Evolutionary conservation across 2,113 vertebrate genomes (phyloP).

Genomic region (Corythaeola cristata): DNA sequence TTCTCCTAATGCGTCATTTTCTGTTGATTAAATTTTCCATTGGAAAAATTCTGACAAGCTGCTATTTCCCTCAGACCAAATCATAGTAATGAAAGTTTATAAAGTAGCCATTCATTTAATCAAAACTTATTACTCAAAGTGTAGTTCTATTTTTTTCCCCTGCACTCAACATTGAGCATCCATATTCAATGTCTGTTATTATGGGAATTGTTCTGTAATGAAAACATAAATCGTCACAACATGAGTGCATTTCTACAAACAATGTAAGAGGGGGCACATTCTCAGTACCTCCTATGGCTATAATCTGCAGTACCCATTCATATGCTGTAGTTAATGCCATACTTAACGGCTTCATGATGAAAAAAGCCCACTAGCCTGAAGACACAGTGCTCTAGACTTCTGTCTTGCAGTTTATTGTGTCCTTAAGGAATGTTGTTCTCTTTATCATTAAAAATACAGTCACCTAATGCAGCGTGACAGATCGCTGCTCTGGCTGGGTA

Average conservation of each 20-base stretch:
- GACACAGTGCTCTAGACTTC: conserved; percentile 49
- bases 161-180: background rate
- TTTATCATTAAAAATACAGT: conserved; percentile 15
- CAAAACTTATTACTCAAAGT: conserved; percentile 25
- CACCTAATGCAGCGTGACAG: background rate
- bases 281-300: conserved; percentile 18
- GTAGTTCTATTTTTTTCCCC: background rate
- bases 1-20: background rate
- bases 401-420: conserved; percentile 13
- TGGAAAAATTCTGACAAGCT: background rate
- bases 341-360: conserved; percentile 32
- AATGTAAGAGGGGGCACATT: background rate
- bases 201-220: conserved; percentile 52
- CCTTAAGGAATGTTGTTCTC: conserved; percentile 15
- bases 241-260: conserved; percentile 25
- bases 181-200: conserved; percentile 37
- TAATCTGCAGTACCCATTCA: conserved; percentile 24
- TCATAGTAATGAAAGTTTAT: conserved; percentile 29
- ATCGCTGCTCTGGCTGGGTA: background rate
- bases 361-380: background rate
- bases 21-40: conserved; percentile 23
- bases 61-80: conserved; percentile 12
- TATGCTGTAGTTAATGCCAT: conserved; percentile 38
- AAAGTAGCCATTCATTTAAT: conserved; percentile 45
- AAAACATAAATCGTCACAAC: conserved; percentile 51